Conservation (phyloP, 1,140 invertebrate genomes). For the Lerema accius region DNA sequence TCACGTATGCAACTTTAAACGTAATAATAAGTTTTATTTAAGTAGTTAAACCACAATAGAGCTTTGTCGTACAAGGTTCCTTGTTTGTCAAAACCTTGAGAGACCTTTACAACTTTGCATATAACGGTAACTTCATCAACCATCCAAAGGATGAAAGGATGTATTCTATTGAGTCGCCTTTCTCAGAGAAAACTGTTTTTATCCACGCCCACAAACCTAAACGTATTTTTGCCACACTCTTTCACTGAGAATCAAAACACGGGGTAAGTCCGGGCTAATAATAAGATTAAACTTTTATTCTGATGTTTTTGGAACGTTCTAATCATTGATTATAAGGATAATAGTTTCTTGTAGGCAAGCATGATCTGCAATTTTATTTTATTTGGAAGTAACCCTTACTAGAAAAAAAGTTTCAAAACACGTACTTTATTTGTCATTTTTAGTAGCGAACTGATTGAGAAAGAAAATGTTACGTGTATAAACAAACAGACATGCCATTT, state of each 20-base stretch:
- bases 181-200: conserved; percentile 32
- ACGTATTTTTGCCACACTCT: conserved; percentile 36
- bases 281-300: conserved; percentile 11
- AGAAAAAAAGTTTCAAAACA: no score
- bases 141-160: conserved; percentile 30
- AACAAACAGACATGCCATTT: no score
- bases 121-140: conserved; percentile 31
- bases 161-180: conserved; percentile 33
- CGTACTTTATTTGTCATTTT: no score
- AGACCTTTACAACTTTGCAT: conserved; percentile 20
- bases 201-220: conserved; percentile 16
- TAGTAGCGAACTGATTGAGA: no score
- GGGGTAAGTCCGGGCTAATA: background rate
- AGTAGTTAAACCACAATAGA: background rate
- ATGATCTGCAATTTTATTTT: no score
- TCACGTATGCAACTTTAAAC: no score
- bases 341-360: background rate
- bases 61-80: background rate
- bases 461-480: no score
- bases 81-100: background rate
- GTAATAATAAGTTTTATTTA: no score
- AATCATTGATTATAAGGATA: background rate
- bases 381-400: no score
- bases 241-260: conserved; percentile 26
- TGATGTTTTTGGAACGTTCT: background rate